Evolutionary conservation across 2,888 invertebrate species (phyloP).

Genomic region (Ectemnius cavifrons): DNA sequence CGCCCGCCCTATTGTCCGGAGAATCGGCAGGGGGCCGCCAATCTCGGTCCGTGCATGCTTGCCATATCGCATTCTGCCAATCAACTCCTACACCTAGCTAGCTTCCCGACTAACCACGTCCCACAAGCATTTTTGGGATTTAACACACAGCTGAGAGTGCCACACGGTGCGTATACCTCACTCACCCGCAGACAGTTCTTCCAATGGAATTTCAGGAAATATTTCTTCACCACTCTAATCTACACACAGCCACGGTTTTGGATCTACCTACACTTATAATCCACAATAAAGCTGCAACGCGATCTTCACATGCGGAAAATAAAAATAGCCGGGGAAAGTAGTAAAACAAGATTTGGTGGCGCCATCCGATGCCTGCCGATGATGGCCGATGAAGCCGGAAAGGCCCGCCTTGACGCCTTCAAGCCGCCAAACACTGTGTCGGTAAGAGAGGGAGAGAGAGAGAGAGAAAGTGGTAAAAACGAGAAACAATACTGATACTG

Average conservation of each 20-base stretch:
- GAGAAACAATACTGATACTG: not conserved
- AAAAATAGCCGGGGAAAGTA: not conserved
- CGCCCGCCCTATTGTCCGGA: too few species aligned
- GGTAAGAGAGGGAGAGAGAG: slow-evolving; percentile 54
- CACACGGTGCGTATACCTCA: too few species aligned
- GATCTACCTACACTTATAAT: too few species aligned
- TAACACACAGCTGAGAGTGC: slow-evolving; percentile 69
- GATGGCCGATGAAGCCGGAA: not conserved
- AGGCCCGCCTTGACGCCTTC: slow-evolving; percentile 25
- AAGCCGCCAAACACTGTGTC: slow-evolving; percentile 58
- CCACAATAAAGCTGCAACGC: too few species aligned
- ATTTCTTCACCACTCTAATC: too few species aligned
- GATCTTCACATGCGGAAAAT: too few species aligned
- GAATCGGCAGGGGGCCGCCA: too few species aligned
- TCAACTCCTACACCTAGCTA: slow-evolving; percentile 36
- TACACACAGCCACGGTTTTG: too few species aligned
- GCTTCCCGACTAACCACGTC: slow-evolving; percentile 8
- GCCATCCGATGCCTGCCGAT: slow-evolving; percentile 62
- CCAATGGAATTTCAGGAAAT: too few species aligned
- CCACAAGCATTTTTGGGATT: slow-evolving; percentile 66
- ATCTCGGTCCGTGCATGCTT: too few species aligned
- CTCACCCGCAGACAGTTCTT: too few species aligned
- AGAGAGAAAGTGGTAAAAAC: slow-evolving; percentile 23
- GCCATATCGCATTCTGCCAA: slow-evolving; percentile 16
- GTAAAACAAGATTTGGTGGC: slow-evolving; percentile 63